Evolutionary conservation across 2,888 invertebrate genomes (phyloP).

Genomic region (Clitarchus hookeri): DNA sequence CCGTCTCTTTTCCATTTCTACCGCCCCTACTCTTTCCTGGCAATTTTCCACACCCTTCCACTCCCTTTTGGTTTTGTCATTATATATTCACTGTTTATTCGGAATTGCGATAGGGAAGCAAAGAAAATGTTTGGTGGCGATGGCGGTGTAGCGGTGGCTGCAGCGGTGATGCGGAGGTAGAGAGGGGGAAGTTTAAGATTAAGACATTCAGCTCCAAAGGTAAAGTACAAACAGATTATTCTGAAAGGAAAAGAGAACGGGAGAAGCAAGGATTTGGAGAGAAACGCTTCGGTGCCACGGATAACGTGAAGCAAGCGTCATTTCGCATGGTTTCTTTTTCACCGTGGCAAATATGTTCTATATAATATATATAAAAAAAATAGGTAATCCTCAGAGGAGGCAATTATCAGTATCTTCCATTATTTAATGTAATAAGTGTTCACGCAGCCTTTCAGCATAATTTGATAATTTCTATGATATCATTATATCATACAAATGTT

Average conservation of each 20-base stretch:
- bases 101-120: conserved; percentile 30
- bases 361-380: too few species aligned
- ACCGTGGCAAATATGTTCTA: too few species aligned
- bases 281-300: neutral
- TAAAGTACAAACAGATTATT: conserved; percentile 28
- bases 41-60: conserved; percentile 2
- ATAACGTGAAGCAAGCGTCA: neutral
- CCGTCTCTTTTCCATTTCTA: conserved; percentile 31
- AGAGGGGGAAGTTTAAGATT: conserved; percentile 33
- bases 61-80: conserved; percentile 28
- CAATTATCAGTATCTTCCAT: too few species aligned
- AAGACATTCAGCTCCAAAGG: conserved; percentile 34
- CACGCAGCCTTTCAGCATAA: too few species aligned
- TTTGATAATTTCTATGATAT: too few species aligned
- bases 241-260: neutral
- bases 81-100: conserved; percentile 39
- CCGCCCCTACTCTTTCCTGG: conserved; percentile 26
- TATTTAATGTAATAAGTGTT: too few species aligned
- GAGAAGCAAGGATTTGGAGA: neutral
- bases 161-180: neutral
- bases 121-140: conserved; percentile 17
- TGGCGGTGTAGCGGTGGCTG: neutral
- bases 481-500: too few species aligned
- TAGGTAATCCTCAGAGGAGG: too few species aligned
- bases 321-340: too few species aligned